Base-by-base conservation (phyloP, 37 sponge, comb jelly and placozoan species). In the Oscarella lobularis region DNA sequence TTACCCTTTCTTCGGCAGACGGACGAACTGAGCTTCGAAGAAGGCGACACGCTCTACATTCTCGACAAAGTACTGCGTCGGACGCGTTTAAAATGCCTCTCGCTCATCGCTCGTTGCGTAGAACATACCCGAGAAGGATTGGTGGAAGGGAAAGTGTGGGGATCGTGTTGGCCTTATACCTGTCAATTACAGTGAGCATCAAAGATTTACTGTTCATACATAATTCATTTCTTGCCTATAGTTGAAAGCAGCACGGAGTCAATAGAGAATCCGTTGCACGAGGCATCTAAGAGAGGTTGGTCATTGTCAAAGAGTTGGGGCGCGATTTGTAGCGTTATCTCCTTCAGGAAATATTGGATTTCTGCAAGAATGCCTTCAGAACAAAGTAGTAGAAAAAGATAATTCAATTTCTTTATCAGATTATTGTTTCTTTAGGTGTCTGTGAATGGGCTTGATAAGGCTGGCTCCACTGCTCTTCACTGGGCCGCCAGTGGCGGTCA, bases 401-500 rank as follows among this genome's bases (percentile, higher is more conserved):
- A 48, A 48, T 20, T 48, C 60, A 48, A 9, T 20, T 48, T 20
- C 9, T 20, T 48, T 20, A 48, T 48, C 20, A 9, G 20, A 9
- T 48, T 48, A 48, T 27, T 48, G 9, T 48, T 9, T 48, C 9
- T 48, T 48, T 48, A 85, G 88, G 89, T 96, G 65, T 96, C 98
- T 37, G 88, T 85, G 27, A 96, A 96, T 81, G 93, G 93, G 2
- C 79, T 96, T 78, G 98, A 96, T 80, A 92, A 96, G 76, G 89
- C 98, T 0, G 98, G 98, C 2, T 96, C 93, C n/a, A 96, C 98
- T 35, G 82, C 98, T 0, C 77, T 96, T 20, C 98, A 96, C 84
- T 96, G 98, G 98, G 98, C 93, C 27, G 93, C 98, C 20, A 83
- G 86, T 66, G 93, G 91, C 6, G 98, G 98, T 27, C 90, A 88